Evolutionary conservation across 1,140 invertebrate genomes (phyloP).

Genomic region (Helicorthomorpha holstii): DNA sequence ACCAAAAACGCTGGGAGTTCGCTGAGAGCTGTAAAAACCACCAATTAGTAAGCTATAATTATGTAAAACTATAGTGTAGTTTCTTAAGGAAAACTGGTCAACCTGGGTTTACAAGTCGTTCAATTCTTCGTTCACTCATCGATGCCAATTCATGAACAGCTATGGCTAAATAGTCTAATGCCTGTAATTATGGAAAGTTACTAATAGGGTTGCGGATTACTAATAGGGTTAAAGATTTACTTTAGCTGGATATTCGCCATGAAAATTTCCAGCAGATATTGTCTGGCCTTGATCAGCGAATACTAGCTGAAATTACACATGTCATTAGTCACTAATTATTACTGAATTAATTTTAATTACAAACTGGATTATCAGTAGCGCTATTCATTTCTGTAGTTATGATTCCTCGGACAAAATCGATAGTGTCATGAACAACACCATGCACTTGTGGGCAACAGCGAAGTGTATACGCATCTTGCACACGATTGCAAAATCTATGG

Average conservation of each 20-base stretch:
- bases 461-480: constrained; percentile 57
- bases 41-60: constrained; percentile 2
- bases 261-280: constrained; percentile 52
- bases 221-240: constrained; percentile 15
- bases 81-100: constrained; percentile 8
- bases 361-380: constrained; percentile 50
- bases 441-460: constrained; percentile 50
- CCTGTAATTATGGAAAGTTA: constrained; percentile 19
- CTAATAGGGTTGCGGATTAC: neutral
- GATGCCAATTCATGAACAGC: constrained; percentile 51
- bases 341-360: neutral
- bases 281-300: constrained; percentile 49
- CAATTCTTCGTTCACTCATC: constrained; percentile 51
- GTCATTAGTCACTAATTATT: neutral
- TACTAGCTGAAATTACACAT: constrained; percentile 32
- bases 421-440: constrained; percentile 50
- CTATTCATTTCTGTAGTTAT: constrained; percentile 51
- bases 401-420: constrained; percentile 43
- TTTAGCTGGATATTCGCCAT: constrained; percentile 59
- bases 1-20: constrained; percentile 51
- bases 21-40: constrained; percentile 32
- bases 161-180: constrained; percentile 51
- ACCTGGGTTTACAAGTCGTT: constrained; percentile 51
- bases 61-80: too few relatives aligned
- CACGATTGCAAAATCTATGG: constrained; percentile 48